These are phyloP conservation scores for Alligator sinensis DNA, from an alignment of 2,113 vertebrate species.

Conservation along the genomic window DNA sequence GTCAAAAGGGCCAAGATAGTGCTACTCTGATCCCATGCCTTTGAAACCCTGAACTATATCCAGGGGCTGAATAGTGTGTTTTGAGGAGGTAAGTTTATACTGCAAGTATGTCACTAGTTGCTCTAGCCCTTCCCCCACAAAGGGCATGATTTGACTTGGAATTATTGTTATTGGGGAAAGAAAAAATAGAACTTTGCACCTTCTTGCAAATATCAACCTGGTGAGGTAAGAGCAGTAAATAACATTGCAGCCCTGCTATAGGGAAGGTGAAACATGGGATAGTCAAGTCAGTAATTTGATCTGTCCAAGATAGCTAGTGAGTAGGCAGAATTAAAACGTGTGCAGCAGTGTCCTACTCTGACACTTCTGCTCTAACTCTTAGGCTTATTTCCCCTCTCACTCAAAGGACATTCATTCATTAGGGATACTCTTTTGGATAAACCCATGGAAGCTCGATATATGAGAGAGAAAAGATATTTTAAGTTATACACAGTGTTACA, in stretches of 20 bases:
- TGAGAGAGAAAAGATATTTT: fast-evolving
- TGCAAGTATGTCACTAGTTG: background rate
- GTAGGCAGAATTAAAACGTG: fast-evolving
- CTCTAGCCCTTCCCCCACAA: background rate
- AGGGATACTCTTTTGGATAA: background rate
- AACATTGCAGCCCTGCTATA: background rate
- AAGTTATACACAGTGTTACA: background rate
- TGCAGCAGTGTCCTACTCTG: background rate
- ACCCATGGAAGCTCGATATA: fast-evolving
- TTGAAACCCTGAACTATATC: background rate
- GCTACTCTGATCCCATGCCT: fast-evolving
- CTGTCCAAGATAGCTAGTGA: background rate
- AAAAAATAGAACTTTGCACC: background rate
- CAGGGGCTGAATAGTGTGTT: background rate
- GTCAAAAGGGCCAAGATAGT: background rate
- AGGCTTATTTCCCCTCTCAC: background rate
- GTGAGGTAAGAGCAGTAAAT: background rate
- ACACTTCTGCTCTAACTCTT: background rate
- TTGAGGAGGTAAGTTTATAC: background rate
- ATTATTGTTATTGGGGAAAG: background rate
- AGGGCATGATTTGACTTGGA: background rate
- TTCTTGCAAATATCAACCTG: fast-evolving
- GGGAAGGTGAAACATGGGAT: background rate
- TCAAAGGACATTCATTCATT: background rate
- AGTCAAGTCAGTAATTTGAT: background rate